phyloP scores from a whole-genome alignment of 2,888 invertebrate species.

The Lucinisca nassula region DNA sequence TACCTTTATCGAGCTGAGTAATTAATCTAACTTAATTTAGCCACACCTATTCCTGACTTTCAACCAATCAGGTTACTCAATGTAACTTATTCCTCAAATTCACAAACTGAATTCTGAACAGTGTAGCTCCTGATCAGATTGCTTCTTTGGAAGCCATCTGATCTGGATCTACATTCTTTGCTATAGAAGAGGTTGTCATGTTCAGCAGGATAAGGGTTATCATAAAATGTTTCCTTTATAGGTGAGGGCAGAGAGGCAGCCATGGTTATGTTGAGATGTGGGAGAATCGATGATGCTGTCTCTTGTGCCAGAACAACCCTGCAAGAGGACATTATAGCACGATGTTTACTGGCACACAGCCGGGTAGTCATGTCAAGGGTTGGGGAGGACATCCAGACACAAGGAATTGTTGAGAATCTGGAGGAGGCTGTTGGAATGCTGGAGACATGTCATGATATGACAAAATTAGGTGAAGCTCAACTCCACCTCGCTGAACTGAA shows the following conservation, averaged over 20 bases:
- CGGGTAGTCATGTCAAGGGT: slow-evolving; percentile 62
- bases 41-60: too few species aligned
- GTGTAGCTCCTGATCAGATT: too few species aligned
- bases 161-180: too few species aligned
- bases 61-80: too few species aligned
- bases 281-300: slow-evolving; percentile 67
- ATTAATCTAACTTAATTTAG: too few species aligned
- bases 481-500: slow-evolving; percentile 55
- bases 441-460: slow-evolving; percentile 48
- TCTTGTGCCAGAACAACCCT: slow-evolving; percentile 65
- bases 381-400: neutral
- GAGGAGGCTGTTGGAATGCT: slow-evolving; percentile 62
- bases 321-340: slow-evolving; percentile 68
- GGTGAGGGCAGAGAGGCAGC: slow-evolving; percentile 70
- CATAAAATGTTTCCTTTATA: too few species aligned
- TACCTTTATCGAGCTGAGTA: too few species aligned
- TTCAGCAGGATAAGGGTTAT: too few species aligned
- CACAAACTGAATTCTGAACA: too few species aligned
- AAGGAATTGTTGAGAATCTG: slow-evolving; percentile 32
- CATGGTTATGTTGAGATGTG: slow-evolving; percentile 69
- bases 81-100: too few species aligned
- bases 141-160: too few species aligned
- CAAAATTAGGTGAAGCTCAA: slow-evolving; percentile 59
- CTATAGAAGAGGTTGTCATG: too few species aligned
- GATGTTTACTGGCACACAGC: slow-evolving; percentile 67